Conservation (phyloP, 37 sponge, comb jelly and placozoan species). For the Spongilla lacustris region DNA sequence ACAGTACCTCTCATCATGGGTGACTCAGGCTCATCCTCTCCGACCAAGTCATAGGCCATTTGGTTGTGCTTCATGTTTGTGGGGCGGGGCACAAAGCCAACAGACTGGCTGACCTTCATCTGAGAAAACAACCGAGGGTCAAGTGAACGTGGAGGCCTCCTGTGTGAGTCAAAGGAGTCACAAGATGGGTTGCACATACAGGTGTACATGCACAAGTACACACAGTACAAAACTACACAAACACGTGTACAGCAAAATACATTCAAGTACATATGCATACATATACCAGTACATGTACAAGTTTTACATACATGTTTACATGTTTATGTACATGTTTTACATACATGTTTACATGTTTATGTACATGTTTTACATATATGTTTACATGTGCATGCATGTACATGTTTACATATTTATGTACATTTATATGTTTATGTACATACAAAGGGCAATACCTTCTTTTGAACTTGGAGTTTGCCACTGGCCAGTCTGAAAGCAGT, state of each 20-base stretch:
- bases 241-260: too few relatives aligned
- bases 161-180: not conserved
- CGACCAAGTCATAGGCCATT: slow-evolving; percentile 51
- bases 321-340: not conserved
- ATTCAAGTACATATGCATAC: too few relatives aligned
- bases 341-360: not conserved
- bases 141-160: slow-evolving; percentile 46
- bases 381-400: not conserved
- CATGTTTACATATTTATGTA: not conserved
- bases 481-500: slow-evolving; percentile 82
- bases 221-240: too few relatives aligned
- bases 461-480: slow-evolving; percentile 43
- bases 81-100: slow-evolving; percentile 83
- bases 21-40: slow-evolving; percentile 63
- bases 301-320: too few relatives aligned
- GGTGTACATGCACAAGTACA: not conserved
- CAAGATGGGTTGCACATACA: not conserved
- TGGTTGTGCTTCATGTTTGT: slow-evolving; percentile 69
- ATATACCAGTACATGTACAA: too few relatives aligned
- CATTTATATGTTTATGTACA: not conserved
- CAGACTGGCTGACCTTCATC: slow-evolving; percentile 74
- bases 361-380: not conserved
- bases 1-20: slow-evolving; percentile 83
- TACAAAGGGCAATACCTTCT: slow-evolving; percentile 37
- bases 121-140: slow-evolving; percentile 61